Evolutionary conservation across 2,888 invertebrate species (phyloP), one percentile per base, ranked within the genome.

Genomic region (Digitonthophagus gazella): DNA sequence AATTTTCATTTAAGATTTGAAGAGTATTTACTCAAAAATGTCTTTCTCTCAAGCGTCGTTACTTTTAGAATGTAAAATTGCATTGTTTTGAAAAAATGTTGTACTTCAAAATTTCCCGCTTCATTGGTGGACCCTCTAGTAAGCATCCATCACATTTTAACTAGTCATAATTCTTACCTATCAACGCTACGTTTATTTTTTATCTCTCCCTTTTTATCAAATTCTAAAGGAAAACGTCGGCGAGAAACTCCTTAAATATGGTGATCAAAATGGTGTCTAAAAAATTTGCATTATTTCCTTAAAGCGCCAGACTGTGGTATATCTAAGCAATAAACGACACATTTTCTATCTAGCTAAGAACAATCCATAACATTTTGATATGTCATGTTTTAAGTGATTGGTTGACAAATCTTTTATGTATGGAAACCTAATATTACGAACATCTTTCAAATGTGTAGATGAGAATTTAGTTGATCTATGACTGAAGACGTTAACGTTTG

Each of bases 311-410:
- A 78, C 76, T 78, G 78, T 79, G 80, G 80, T 80, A 79, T 78
- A 76, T 80, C 77, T 78, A 79, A 81, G 82, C 82, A 81, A 82
- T 82, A 82, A 81, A 78, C 71, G 72, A 77, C 75, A 77, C 74
- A 74, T 44, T 71, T 72, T 76, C 76, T 75, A 73, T 71, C 71
- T 70, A 74, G 74, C 74, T 72, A 74, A 73, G 73, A 75, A 73
- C 73, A 75, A 73, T 75, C 74, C 65, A 68, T 61, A 20, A 19
- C 73, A 67, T 71, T 67, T 69, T 69, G 63, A 67, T 69, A 70
- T 65, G 64, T 65, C 64, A 67, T 61, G 61, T 65, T 71, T 67
- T 68, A 73, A 74, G 77, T 79, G 78, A 75, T 77, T 78, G 76
- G 76, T 76, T 75, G 73, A 76, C 77, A 78, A 75, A 75, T 79